Percentiles rank a stretch among this genome's conserved stretches.
Conservation (phyloP, 2,888 invertebrate species). For the Creontiades dilutus region DNA sequence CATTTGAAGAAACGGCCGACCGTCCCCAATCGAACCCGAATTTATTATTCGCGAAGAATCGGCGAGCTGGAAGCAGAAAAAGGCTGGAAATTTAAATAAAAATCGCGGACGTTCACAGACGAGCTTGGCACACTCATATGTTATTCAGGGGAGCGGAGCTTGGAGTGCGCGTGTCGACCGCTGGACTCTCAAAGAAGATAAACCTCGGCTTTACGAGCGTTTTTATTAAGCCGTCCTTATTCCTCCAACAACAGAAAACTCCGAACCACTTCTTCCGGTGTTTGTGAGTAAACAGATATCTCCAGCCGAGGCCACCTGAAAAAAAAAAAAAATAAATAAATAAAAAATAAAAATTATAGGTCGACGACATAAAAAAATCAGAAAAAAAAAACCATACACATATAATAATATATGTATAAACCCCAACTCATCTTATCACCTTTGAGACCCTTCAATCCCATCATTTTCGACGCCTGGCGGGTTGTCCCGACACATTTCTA, state of each 20-base stretch:
- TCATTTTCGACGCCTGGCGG: slow-evolving; percentile 3
- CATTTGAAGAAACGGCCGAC: slow-evolving; percentile 2
- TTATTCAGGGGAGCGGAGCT: slow-evolving; percentile 22
- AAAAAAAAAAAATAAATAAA: not conserved
- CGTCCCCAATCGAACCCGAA: not conserved
- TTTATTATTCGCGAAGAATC: not conserved
- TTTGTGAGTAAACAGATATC: slow-evolving; percentile 14
- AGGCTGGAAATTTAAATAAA: not conserved
- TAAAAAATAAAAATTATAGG: not conserved
- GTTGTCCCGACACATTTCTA: not conserved
- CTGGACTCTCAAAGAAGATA: slow-evolving; percentile 30
- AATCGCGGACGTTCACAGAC: not conserved
- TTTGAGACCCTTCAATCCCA: slow-evolving; percentile 25
- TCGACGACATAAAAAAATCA: not conserved
- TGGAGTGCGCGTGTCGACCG: slow-evolving; percentile 7
- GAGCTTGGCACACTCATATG: slow-evolving; percentile 3
- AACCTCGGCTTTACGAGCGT: not conserved
- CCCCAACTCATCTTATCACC: not conserved
- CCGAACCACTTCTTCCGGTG: not conserved
- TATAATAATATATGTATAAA: not conserved
- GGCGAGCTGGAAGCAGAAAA: not conserved
- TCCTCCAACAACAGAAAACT: slow-evolving; percentile 23
- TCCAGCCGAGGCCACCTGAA: not conserved
- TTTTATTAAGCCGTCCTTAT: slow-evolving; percentile 10
- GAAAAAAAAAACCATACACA: too few relatives aligned